A percentile compares a stretch with the other conserved stretches of the same genome.
Conservation (phyloP, 1,140 invertebrate species). For the Scylla paramamosain region DNA sequence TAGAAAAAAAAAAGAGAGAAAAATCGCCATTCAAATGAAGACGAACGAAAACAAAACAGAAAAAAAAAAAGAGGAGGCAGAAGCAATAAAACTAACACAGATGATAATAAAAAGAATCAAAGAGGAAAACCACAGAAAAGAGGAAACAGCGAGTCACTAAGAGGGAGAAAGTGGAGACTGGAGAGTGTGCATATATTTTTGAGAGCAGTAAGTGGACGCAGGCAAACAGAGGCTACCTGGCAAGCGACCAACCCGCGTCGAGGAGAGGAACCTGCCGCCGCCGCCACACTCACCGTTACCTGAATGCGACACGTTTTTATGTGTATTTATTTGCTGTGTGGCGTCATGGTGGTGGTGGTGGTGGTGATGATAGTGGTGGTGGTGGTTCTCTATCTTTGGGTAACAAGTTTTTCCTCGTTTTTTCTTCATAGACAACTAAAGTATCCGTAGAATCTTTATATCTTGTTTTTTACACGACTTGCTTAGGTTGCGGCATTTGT, state of each 20-base stretch:
- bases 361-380: not conserved
- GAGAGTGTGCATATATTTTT: not conserved
- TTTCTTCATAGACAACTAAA: too few relatives aligned
- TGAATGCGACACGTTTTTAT: not conserved
- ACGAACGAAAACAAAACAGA: too few relatives aligned
- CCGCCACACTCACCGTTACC: not conserved
- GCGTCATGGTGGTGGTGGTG: not conserved
- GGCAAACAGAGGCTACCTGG: not conserved
- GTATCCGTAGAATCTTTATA: too few relatives aligned
- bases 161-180: not conserved
- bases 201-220: conserved; percentile 2
- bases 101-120: too few relatives aligned
- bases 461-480: not conserved
- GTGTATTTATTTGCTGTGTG: not conserved
- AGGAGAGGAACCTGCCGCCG: not conserved
- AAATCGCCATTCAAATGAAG: too few relatives aligned
- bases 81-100: not conserved
- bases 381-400: not conserved
- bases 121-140: not conserved
- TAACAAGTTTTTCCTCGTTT: not conserved
- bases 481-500: not conserved
- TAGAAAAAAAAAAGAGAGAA: too few relatives aligned
- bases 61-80: not conserved
- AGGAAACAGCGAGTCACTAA: not conserved
- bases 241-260: not conserved